Conservation (phyloP, 2,888 invertebrate species). For the Phymatocera aterrima region DNA sequence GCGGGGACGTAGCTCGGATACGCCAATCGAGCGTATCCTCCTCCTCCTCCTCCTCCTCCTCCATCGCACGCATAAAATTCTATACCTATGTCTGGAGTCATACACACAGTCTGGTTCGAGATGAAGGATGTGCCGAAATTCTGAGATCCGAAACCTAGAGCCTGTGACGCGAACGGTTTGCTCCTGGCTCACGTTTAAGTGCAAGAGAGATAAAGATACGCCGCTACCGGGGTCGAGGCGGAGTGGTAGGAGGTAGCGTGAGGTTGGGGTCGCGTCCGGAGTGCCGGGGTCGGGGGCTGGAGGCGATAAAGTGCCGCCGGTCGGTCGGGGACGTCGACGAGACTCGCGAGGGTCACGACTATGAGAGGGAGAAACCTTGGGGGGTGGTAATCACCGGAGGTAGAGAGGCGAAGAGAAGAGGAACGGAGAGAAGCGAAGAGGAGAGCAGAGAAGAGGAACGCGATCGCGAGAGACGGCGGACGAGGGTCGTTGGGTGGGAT, state of each 20-base stretch:
- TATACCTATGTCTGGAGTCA: not conserved
- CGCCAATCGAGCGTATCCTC: not conserved
- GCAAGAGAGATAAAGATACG: slow-evolving; percentile 12
- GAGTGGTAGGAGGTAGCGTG: not conserved
- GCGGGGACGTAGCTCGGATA: not conserved
- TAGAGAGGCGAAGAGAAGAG: too few species aligned
- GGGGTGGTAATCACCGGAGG: slow-evolving; percentile 42
- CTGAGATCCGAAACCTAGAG: not conserved
- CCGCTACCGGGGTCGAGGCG: slow-evolving; percentile 14
- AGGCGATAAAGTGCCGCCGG: slow-evolving; percentile 43
- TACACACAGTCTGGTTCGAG: not conserved
- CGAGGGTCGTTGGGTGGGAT: slow-evolving; percentile 24
- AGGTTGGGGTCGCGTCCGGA: slow-evolving; percentile 16
- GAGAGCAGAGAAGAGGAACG: slow-evolving; percentile 40
- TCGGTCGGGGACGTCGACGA: slow-evolving; percentile 39
- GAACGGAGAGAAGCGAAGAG: too few species aligned
- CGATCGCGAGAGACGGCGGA: slow-evolving; percentile 34
- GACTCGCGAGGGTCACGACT: not conserved
- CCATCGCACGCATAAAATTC: not conserved
- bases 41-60: not conserved
- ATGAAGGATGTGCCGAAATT: slow-evolving; percentile 34
- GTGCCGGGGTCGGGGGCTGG: not conserved
- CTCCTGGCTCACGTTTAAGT: slow-evolving; percentile 5
- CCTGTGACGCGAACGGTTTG: slow-evolving; percentile 28
- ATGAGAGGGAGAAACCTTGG: not conserved